These are phyloP conservation scores for Monopterus albus DNA, from an alignment of 2,113 vertebrate genomes.

Conservation along the genomic window DNA sequence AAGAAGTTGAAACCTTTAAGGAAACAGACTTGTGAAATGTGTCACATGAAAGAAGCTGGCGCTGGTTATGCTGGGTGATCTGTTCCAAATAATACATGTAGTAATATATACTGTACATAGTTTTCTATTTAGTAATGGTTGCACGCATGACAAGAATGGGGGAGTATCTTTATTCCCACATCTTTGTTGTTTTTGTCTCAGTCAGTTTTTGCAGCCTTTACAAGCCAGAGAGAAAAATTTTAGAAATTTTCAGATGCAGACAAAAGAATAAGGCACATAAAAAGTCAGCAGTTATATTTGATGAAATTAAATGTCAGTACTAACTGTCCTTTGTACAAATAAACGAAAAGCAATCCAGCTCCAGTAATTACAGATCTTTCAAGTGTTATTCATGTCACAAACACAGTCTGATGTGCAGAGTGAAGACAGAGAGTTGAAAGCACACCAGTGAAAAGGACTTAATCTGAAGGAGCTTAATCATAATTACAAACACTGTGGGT, in stretches of 20 bases:
- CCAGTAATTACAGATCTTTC: background rate
- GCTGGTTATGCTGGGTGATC: background rate
- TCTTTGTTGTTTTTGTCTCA: background rate
- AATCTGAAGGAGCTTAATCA: background rate
- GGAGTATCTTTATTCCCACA: background rate
- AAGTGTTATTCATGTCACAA: conserved; percentile 3
- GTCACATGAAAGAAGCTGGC: background rate
- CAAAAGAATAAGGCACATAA: no score
- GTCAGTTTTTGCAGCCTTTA: background rate
- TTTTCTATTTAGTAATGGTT: no score
- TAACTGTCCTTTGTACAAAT: no score
- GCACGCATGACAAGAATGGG: no score
- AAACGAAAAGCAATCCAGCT: background rate
- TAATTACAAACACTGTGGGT: background rate
- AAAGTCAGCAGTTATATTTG: no score
- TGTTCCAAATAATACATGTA: background rate
- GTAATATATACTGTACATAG: no score
- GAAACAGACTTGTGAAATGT: background rate
- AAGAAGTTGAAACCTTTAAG: background rate
- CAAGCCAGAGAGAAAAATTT: background rate
- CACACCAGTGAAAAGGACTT: background rate
- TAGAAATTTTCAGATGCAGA: no score
- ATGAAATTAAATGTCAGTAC: no score
- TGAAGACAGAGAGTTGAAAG: background rate
- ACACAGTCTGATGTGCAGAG: background rate